Evolutionary conservation across 2,113 vertebrate species (phyloP), one percentile per base, ranked within the genome.

Genomic region (Naja naja): DNA sequence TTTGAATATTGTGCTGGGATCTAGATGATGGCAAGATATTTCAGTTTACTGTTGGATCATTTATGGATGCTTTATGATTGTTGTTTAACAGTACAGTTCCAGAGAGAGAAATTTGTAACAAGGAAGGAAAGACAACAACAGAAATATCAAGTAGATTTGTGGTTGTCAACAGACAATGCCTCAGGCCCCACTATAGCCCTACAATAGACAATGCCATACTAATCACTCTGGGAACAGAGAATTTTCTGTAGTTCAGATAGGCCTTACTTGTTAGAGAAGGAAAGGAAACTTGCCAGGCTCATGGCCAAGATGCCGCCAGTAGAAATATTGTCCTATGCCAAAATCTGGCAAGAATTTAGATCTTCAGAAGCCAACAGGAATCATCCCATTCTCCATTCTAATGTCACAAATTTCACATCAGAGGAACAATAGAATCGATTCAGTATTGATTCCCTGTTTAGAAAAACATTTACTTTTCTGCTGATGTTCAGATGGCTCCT

Each of bases 401-500:
- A 27, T 81, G 39, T 39, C 58, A 94, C 58, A 88, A 27, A 52
- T 85, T 94, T 81, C 87, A 91, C 60, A 56, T 81, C 58, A 22
- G 85, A 30, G 6, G 85, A 93, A 93, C 91, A 60, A 11, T 20
- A 30, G 86, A 30, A 11, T 91, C 86, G 18, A 88, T 93, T 89
- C 30, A 92, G 55, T 1, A 60, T 43, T 74, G 93, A 27, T 88
- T 92, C 0, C 0, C 5, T 88, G 49, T 54, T 60, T 39, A 49
- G 52, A 43, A 91, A 7, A 91, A 10, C 23, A 89, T 30, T 85
- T 92, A 93, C 74, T 89, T n/a, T 9, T 43, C 6, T 47, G 27
- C 9, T 23, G 39, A 91, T 88, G 74, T 30, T 43, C 0, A 89
- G 43, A 58, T 34, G 60, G 18, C 4, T 94, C 14, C 20, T 88